Conservation (phyloP, 2,113 vertebrate genomes). For the human (Homo sapiens) region GRCh38 chr6:86119001-86119500, state of each 20-base stretch:
- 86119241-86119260: background rate
- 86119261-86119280: background rate
- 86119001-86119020: background rate
- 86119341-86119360: background rate
- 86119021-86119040: background rate
- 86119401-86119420: background rate
- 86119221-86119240: background rate
- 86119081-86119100: background rate
- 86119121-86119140: background rate
- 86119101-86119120: background rate
- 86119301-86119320: background rate
- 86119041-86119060: background rate
- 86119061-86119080: background rate
- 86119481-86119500: background rate
- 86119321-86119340: background rate
- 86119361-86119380: background rate
- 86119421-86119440: background rate
- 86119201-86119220: background rate
- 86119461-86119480: background rate
- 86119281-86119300: background rate
- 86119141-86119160: background rate
- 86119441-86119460: background rate
- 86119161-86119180: background rate
- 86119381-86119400: background rate
- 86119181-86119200: background rate